phyloP scores from a whole-genome alignment of 1,140 invertebrate genomes.

The Trichonephila clavata region DNA sequence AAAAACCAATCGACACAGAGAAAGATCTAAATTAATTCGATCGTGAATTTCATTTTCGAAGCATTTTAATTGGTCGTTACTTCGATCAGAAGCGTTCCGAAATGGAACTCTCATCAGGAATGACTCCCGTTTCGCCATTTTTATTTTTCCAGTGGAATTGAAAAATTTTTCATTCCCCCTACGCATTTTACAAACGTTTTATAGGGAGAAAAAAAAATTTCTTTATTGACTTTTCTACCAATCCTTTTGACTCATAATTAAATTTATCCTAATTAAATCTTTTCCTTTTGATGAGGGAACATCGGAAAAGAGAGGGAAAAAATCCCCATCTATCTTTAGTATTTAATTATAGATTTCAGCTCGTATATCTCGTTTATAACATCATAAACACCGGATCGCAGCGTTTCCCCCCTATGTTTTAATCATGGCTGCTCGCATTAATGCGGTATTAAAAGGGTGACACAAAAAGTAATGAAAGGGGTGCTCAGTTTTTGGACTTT shows the following conservation, averaged over 20 bases:
- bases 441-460: neutral
- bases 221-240: constrained; percentile 20
- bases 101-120: neutral
- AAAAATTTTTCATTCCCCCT: neutral
- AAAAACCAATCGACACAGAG: neutral
- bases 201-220: neutral
- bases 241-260: constrained; percentile 56
- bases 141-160: neutral
- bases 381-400: neutral
- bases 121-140: neutral
- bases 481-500: neutral
- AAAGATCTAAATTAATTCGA: neutral
- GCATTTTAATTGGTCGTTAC: neutral
- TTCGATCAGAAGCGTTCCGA: neutral
- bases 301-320: neutral
- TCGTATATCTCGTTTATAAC: constrained; percentile 29
- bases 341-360: constrained; percentile 66
- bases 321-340: constrained; percentile 51
- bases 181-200: neutral
- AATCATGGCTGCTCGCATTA: neutral
- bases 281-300: constrained; percentile 5
- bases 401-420: neutral
- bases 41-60: neutral
- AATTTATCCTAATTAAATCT: constrained; percentile 75
- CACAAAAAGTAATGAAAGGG: neutral